A percentile compares a stretch with the other conserved stretches of the same genome.
phyloP scores from a whole-genome alignment of 2,888 invertebrate species.

The Netelia virgata region DNA sequence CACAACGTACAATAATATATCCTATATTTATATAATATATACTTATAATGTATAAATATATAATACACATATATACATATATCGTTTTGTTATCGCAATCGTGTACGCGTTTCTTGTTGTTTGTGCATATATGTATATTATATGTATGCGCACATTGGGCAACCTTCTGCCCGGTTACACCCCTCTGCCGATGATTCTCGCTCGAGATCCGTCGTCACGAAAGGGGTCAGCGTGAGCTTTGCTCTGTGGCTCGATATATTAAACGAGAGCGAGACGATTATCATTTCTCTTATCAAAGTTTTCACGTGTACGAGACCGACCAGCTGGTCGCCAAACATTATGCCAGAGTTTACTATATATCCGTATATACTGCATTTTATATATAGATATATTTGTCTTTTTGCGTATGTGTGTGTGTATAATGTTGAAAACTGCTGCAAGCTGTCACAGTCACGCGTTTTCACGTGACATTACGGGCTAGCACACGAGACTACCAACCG shows the following conservation, averaged over 20 bases:
- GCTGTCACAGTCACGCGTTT: constrained; percentile 56
- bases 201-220: constrained; percentile 57
- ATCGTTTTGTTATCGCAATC: constrained; percentile 17
- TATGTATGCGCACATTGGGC: constrained; percentile 7
- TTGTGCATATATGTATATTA: background rate
- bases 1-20: constrained; percentile 42
- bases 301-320: background rate
- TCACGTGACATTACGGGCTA: constrained; percentile 46
- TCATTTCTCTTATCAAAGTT: constrained; percentile 51
- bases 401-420: constrained; percentile 4
- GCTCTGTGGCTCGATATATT: background rate
- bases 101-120: constrained; percentile 22
- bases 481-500: constrained; percentile 45
- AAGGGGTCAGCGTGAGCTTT: constrained; percentile 55
- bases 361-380: background rate
- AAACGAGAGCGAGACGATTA: constrained; percentile 26
- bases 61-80: constrained; percentile 60
- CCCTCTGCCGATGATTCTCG: constrained; percentile 42
- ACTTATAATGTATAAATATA: constrained; percentile 69
- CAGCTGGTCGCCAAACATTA: constrained; percentile 1
- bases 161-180: constrained; percentile 1
- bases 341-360: background rate
- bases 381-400: constrained; percentile 6
- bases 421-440: constrained; percentile 28
- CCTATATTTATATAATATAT: constrained; percentile 59